Evolutionary conservation across 2,888 invertebrate genomes (phyloP).

Genomic region (Heteromyza rotundicornis): DNA sequence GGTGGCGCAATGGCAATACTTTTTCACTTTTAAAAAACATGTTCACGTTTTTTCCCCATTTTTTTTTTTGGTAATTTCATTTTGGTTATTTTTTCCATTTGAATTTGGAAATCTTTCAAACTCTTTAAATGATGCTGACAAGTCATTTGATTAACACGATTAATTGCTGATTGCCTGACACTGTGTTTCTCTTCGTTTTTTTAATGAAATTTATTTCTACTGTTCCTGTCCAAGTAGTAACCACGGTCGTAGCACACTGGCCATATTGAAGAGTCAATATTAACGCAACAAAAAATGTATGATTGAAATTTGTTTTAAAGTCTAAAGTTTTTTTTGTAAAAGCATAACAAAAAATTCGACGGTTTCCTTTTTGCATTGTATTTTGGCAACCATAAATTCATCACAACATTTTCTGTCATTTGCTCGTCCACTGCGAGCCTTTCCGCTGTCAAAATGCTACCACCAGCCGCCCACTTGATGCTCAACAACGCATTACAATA

Average conservation of each 20-base stretch:
- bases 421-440: conserved; percentile 11
- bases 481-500: background rate
- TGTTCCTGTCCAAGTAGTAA: no score
- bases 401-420: conserved; percentile 48
- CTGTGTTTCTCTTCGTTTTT: conserved; percentile 30
- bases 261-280: no score
- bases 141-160: conserved; percentile 60
- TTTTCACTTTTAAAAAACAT: conserved; percentile 9
- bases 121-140: conserved; percentile 57
- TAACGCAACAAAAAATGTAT: background rate
- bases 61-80: background rate
- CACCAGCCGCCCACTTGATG: background rate
- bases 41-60: background rate
- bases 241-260: no score
- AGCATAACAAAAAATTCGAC: no score
- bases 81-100: no score
- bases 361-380: no score
- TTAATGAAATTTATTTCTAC: conserved; percentile 34
- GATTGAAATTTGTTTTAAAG: conserved; percentile 2
- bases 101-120: conserved; percentile 3
- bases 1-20: conserved; percentile 24
- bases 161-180: conserved; percentile 56
- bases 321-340: no score
- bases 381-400: conserved; percentile 44
- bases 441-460: background rate